phyloP scores from a whole-genome alignment of 2,113 vertebrate species.

The Petroica traversi region DNA sequence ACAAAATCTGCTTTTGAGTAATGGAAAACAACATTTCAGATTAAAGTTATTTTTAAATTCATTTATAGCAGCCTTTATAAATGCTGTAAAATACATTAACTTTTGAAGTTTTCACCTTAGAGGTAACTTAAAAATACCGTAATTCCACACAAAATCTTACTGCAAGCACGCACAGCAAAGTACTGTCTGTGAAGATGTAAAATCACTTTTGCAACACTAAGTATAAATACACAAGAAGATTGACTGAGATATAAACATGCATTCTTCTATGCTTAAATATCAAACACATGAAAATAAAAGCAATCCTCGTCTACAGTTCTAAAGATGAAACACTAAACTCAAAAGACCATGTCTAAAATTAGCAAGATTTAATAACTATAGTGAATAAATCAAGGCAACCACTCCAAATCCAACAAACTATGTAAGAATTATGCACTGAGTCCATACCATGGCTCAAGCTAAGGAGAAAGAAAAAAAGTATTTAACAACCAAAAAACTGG shows the following conservation, averaged over 20 bases:
- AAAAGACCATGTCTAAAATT: background rate
- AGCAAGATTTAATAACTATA: background rate
- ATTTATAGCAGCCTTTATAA: background rate
- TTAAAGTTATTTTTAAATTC: background rate
- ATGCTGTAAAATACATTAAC: background rate
- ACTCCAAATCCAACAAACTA: background rate
- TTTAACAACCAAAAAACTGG: background rate
- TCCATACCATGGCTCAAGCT: background rate
- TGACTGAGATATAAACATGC: background rate
- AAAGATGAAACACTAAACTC: background rate
- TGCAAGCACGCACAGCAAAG: background rate
- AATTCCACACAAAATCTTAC: background rate
- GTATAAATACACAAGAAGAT: background rate
- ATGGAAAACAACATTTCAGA: background rate
- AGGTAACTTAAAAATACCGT: background rate
- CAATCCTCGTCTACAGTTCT: background rate
- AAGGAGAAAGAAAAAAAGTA: background rate
- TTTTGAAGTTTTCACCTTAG: background rate
- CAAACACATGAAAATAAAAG: background rate
- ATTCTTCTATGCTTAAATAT: background rate
- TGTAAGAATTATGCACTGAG: background rate
- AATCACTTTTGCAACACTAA: background rate
- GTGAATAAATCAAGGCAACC: background rate
- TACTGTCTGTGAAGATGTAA: background rate
- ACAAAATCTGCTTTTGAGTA: background rate